Evolutionary conservation across 2,113 vertebrate genomes (phyloP).

Genomic region (Sminthopsis crassicaudata): DNA sequence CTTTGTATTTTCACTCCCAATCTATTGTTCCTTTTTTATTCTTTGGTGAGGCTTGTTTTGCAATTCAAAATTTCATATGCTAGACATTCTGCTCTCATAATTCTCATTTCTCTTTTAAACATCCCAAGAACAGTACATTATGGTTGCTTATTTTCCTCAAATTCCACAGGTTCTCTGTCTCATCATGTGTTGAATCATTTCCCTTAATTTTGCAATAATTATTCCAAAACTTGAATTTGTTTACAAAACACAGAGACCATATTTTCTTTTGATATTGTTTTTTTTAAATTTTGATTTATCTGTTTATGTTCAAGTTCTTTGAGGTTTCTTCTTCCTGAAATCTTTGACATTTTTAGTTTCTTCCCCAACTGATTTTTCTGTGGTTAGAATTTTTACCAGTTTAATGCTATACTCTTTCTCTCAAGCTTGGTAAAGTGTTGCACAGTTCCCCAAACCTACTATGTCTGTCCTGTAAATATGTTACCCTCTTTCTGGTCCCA

Average conservation of each 20-base stretch:
- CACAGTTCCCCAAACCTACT: too few species aligned
- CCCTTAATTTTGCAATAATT: not conserved
- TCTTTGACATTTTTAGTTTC: not conserved
- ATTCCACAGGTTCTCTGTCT: not conserved
- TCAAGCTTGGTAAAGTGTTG: too few species aligned
- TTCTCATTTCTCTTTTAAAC: not conserved
- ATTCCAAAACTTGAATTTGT: not conserved
- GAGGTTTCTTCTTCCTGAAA: not conserved
- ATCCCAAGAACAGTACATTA: not conserved
- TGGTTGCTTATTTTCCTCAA: not conserved
- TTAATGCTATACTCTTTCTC: too few species aligned
- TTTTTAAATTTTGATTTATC: not conserved
- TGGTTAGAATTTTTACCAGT: not conserved
- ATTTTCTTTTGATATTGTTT: not conserved
- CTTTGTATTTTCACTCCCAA: not conserved
- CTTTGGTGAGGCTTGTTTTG: not conserved
- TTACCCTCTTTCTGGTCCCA: too few species aligned
- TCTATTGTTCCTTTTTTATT: not conserved
- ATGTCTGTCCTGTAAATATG: too few species aligned
- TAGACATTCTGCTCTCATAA: not conserved
- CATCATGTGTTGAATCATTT: not conserved
- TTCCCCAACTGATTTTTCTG: not conserved
- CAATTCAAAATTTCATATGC: not conserved
- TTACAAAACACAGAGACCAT: not conserved
- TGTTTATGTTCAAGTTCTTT: not conserved